Evolutionary conservation across 2,888 invertebrate genomes (phyloP), one percentile per base, ranked within the genome.

Genomic region (Eupithecia subumbrata): DNA sequence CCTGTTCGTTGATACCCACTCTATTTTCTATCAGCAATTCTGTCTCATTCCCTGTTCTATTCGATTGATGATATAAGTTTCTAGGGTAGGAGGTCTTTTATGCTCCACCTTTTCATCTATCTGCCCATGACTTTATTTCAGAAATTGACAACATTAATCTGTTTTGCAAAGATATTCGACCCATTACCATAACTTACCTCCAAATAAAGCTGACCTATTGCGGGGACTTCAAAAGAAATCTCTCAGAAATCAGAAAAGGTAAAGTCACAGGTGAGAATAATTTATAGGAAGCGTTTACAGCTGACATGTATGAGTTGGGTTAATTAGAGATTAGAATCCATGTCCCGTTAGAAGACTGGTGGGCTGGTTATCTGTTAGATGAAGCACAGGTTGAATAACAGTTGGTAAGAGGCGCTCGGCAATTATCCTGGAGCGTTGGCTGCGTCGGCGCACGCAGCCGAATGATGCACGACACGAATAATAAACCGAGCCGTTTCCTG

Each of bases 401-500:
- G 79, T 76, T 78, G 79, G 74, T 81, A 75, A 69, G 52, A 69
- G 75, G 75, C 73, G 68, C 83, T 87, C 84, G 87, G 89, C 89
- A 90, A 92, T 91, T 90, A 90, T 90, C 91, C 91, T 89, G 89
- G 86, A 86, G 86, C 84, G 84, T 85, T 87, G 86, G 86, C 86
- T 86, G 85, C 87, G 88, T 84, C 81, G 86, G 87, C 88, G 86
- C 88, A 89, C 91, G 90, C 93, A 89, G 90, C 88, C 90, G 84
- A 87, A 88, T 88, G 91, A 90, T 90, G 92, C 94, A 92, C 94
- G 94, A 92, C 93, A 92, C 91, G 94, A 94, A 95, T 95, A 95
- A 93, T 93, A 95, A 95, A 94, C 91, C 91, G 86, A 92, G 90
- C 91, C 90, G 94, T 92, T 95, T 95, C 94, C 94, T 94, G 94